Evolutionary conservation across 2,888 invertebrate species (phyloP), one percentile per base, ranked within the genome.

Genomic region (Drosophila maculinotata): DNA sequence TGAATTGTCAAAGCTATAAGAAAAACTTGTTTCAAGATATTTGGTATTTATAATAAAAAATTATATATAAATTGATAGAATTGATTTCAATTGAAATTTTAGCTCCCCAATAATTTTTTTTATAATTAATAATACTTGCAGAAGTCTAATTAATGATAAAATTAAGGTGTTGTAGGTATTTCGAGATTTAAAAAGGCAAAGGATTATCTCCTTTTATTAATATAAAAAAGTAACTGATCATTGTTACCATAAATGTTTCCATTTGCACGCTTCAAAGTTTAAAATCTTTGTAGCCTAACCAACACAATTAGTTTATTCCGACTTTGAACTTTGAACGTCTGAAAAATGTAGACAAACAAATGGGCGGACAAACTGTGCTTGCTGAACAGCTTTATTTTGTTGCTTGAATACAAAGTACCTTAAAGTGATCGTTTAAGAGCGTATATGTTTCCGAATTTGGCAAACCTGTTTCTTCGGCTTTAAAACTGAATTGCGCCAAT

Each of bases 271-370:
- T n/a, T 17, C 3, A 10, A 10, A 5, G 17, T 30, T 12, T 17
- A 15, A 9, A 35, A 39, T 33, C 42, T 15, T 9, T 10, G 14
- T 15, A 15, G 2, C 2, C 9, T 45, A 6, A 9, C 30, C 38
- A 52, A 73, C 35, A 31, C 39, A 65, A 57, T 35, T 28, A 53
- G 63, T 66, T 56, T 36, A 33, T 41, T 52, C 59, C 45, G 17
- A 45, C 39, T 12, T 36, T 57, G 80, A 70, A 83, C 86, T 83
- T 82, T 82, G 83, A 67, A 52, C 86, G 86, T 86, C 83, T 83
- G 86, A 62, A 41, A 56, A 52, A 39, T 36, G 38, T 63, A 51
- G 63, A 76, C 59, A 63, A 71, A 58, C 23, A 35, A n/a, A 59
- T 35, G n/a, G 15, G 5, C n/a, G 17, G n/a, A n/a, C n/a, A n/a